phyloP scores from a whole-genome alignment of 2,113 vertebrate species.

The Mormyrus lacerda region DNA sequence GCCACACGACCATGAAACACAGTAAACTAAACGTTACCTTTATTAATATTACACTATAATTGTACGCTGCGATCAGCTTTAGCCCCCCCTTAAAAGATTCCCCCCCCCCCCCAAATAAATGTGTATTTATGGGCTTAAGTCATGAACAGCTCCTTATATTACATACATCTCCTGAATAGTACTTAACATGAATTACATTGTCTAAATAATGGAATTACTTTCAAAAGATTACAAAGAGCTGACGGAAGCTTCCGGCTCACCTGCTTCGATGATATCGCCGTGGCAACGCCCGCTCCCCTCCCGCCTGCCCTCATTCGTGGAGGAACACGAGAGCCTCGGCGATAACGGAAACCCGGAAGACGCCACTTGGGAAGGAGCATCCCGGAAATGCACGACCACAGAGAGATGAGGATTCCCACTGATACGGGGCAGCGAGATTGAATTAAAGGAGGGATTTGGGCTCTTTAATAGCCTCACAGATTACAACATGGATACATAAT shows the following conservation, averaged over 20 bases:
- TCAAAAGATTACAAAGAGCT: constrained; percentile 8
- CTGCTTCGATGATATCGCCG: background rate
- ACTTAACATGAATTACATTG: background rate
- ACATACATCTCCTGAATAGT: background rate
- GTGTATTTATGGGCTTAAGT: too few relatives aligned
- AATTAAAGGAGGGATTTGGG: constrained; percentile 22
- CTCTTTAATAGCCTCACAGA: constrained; percentile 21
- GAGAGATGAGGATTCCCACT: constrained; percentile 21
- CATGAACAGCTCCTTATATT: background rate
- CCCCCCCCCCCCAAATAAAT: too few relatives aligned
- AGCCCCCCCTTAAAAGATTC: too few relatives aligned
- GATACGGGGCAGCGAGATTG: constrained; percentile 14
- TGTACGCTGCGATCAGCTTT: background rate
- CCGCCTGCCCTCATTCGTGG: background rate
- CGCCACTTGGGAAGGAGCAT: constrained; percentile 2
- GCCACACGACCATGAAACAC: background rate
- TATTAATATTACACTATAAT: background rate
- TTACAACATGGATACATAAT: constrained; percentile 27
- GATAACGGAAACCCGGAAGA: background rate
- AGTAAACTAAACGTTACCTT: background rate
- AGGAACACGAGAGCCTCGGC: too few relatives aligned
- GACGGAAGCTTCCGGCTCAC: background rate
- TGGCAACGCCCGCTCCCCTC: background rate
- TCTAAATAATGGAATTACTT: constrained; percentile 9
- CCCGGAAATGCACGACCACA: constrained; percentile 7